Evolutionary conservation across 1,140 invertebrate species (phyloP).

Genomic region (Chironomus striatipennis): DNA sequence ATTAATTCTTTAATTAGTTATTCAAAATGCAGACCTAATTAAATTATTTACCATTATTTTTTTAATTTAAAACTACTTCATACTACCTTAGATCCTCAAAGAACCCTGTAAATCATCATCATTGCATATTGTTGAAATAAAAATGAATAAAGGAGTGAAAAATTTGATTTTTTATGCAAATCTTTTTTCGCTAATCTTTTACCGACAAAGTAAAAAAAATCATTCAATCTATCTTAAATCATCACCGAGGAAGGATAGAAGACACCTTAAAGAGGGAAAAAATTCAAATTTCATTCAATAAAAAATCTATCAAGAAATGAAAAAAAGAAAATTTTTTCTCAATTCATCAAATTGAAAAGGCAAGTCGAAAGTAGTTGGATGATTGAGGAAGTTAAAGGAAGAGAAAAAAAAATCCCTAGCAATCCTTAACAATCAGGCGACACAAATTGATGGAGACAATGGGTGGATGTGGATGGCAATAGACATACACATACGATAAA

Average conservation of each 20-base stretch:
- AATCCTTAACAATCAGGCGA: constrained; percentile 10
- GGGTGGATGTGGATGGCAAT: not conserved
- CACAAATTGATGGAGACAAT: constrained; percentile 20
- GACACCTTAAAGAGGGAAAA: not conserved
- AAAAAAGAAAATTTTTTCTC: not conserved
- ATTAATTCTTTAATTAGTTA: too few relatives aligned
- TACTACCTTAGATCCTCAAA: too few relatives aligned
- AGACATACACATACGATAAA: not conserved
- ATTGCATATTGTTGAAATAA: not conserved
- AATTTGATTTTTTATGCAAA: not conserved
- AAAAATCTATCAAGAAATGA: not conserved
- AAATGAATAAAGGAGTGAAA: not conserved
- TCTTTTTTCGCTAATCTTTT: not conserved
- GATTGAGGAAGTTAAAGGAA: not conserved
- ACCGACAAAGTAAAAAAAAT: not conserved
- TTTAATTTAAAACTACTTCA: too few relatives aligned
- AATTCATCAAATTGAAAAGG: not conserved
- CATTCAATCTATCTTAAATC: too few relatives aligned
- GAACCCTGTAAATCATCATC: too few relatives aligned
- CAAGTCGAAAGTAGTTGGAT: too few relatives aligned
- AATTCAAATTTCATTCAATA: constrained; percentile 15
- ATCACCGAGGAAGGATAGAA: not conserved
- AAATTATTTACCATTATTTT: too few relatives aligned
- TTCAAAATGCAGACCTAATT: too few relatives aligned
- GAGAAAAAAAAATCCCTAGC: not conserved